phyloP scores from a whole-genome alignment of 2,888 invertebrate species.

The Andrena hattorfiana region DNA sequence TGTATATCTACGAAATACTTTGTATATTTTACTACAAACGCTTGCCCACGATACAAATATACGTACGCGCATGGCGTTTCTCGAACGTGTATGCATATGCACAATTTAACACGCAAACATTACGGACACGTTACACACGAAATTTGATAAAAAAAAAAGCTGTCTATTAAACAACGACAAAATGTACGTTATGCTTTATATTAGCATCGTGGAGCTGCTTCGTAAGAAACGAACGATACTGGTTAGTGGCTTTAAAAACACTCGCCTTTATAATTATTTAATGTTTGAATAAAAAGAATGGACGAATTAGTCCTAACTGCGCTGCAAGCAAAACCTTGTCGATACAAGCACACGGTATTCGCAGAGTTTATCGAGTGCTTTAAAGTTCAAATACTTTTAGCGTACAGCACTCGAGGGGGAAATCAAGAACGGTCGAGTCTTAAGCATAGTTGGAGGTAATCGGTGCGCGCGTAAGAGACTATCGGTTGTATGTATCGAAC shows the following conservation, averaged over 20 bases:
- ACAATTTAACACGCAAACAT: slow-evolving; percentile 43
- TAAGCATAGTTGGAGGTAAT: slow-evolving; percentile 31
- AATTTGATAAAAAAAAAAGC: background rate
- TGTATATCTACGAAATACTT: slow-evolving; percentile 26
- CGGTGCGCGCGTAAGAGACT: slow-evolving; percentile 40
- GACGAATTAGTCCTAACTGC: background rate
- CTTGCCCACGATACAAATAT: background rate
- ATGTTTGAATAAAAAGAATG: slow-evolving; percentile 24
- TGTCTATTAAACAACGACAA: background rate
- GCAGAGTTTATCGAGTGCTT: background rate
- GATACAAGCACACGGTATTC: background rate
- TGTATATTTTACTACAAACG: slow-evolving; percentile 13
- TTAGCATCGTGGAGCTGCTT: background rate
- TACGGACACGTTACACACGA: background rate
- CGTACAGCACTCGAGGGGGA: background rate
- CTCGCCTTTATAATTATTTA: slow-evolving; percentile 22
- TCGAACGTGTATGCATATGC: slow-evolving; percentile 23
- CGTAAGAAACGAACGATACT: background rate
- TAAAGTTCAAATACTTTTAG: background rate
- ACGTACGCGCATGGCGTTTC: background rate
- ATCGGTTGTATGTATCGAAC: slow-evolving; percentile 45
- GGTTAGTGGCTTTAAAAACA: background rate
- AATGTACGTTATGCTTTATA: background rate
- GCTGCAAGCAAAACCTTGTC: background rate
- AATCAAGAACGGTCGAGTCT: background rate